Conservation (phyloP, 2,797 vertebrate species). For the Hydrolagus colliei region DNA sequence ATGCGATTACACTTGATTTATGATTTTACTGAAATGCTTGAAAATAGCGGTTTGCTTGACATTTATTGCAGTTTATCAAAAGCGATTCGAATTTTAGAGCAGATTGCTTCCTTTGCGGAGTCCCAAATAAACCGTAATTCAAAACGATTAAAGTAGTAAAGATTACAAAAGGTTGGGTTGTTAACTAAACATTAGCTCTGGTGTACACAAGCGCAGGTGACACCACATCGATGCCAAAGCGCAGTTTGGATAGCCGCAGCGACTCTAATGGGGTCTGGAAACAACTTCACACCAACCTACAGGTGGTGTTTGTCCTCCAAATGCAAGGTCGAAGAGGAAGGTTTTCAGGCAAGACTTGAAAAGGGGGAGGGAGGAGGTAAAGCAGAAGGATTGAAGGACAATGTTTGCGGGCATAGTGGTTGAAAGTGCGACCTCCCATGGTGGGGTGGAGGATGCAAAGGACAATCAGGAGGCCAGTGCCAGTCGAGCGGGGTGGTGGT, state of each 20-base stretch:
- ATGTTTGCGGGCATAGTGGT: too few species aligned
- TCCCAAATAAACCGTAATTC: conserved; percentile 3
- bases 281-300: conserved; percentile 17
- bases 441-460: too few species aligned
- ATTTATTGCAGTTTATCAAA: background rate
- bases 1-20: conserved; percentile 11
- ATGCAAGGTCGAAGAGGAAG: too few species aligned
- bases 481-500: too few species aligned
- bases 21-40: background rate
- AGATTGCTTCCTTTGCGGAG: conserved; percentile 9
- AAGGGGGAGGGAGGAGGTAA: too few species aligned
- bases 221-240: background rate
- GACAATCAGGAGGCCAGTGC: too few species aligned
- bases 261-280: background rate
- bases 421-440: too few species aligned
- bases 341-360: too few species aligned
- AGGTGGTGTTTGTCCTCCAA: background rate
- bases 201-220: background rate
- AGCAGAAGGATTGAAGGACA: too few species aligned
- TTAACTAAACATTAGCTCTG: conserved; percentile 17
- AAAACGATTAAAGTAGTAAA: conserved; percentile 7
- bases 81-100: background rate
- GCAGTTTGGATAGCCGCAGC: background rate
- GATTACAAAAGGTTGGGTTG: conserved; percentile 3
- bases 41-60: background rate